Evolutionary conservation across 2,113 vertebrate genomes (phyloP), one percentile per base, ranked within the genome.

Genomic region (Hippocampus guttulatus): DNA sequence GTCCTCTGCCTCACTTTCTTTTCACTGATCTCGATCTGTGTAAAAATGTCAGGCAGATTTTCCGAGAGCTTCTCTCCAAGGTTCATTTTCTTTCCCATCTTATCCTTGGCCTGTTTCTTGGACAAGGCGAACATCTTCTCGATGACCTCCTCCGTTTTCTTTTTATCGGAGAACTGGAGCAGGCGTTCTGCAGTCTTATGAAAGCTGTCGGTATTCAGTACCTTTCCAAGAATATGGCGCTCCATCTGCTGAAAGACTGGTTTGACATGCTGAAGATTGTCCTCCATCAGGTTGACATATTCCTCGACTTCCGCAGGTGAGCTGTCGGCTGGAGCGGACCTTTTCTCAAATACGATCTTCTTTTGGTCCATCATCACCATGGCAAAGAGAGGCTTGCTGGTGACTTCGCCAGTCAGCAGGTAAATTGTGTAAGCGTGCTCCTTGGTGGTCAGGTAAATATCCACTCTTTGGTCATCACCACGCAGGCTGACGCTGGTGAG

Each of bases 221-320:
- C 95, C 18, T 91, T 93, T 15, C 95, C 94, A 3, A 97, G 88
- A 69, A 97, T 95, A 84, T 96, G 94, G 69, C 95, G 94, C 87
- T 98, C 95, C 60, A 98, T 93, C 81, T 95, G 93, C 89, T 97
- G 96, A 83, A 98, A 98, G 74, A 99, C 93, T 0, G 96, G 96
- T 74, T 97, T 98, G 76, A 95, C 94, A 45, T 86, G 95, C 69
- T 95, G 95, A 43, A 99, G 91, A 80, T 93, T 97, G 83, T 92
- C 93, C 64, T 97, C 95, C 84, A 98, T 91, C 0, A 95, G 76
- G 6, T 87, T 93, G 30, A 89, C 25, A 0, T 97, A 97, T 78
- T 96, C 93, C 78, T 93, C 93, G 16, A 96, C 93, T 80, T 97
- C 96, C 0, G 90, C 81, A 1, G 92, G 88, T 0, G 87, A 3